phyloP scores from a whole-genome alignment of 92 coral and sea anemone genomes.

The Parazoanthus darwini region DNA sequence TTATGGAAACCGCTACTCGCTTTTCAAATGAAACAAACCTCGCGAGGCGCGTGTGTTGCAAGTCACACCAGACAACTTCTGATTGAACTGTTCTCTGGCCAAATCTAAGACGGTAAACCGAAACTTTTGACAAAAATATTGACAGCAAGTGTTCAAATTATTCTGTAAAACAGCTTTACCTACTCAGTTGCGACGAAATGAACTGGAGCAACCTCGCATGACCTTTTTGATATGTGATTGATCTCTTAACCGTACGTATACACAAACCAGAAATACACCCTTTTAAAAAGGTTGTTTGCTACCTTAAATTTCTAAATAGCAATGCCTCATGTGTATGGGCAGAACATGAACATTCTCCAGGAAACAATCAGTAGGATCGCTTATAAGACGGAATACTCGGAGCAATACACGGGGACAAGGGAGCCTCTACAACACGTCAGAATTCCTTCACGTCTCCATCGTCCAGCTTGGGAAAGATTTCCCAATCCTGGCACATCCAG shows the following conservation, averaged over 20 bases:
- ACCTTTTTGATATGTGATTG: neutral
- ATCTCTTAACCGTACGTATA: neutral
- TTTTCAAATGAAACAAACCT: neutral
- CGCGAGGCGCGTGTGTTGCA: neutral
- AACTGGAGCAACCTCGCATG: neutral
- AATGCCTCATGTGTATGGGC: constrained; percentile 56
- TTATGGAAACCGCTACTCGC: neutral
- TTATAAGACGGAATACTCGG: constrained; percentile 73
- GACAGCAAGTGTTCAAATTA: neutral
- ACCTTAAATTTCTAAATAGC: neutral
- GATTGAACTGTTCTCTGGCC: neutral
- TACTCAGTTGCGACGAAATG: neutral
- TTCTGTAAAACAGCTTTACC: neutral
- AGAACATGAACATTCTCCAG: constrained; percentile 52
- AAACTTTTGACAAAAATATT: neutral
- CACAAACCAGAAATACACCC: neutral
- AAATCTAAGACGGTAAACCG: neutral
- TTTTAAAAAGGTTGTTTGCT: neutral
- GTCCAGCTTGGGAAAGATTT: constrained; percentile 71
- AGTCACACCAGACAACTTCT: neutral
- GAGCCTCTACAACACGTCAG: constrained; percentile 65
- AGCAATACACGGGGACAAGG: constrained; percentile 62
- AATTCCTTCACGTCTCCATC: constrained; percentile 59
- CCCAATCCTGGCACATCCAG: constrained; percentile 65
- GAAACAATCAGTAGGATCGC: constrained; percentile 71